These are phyloP conservation scores for Tetraneura akinire DNA, from an alignment of 1,140 invertebrate genomes.

Conservation along the genomic window DNA sequence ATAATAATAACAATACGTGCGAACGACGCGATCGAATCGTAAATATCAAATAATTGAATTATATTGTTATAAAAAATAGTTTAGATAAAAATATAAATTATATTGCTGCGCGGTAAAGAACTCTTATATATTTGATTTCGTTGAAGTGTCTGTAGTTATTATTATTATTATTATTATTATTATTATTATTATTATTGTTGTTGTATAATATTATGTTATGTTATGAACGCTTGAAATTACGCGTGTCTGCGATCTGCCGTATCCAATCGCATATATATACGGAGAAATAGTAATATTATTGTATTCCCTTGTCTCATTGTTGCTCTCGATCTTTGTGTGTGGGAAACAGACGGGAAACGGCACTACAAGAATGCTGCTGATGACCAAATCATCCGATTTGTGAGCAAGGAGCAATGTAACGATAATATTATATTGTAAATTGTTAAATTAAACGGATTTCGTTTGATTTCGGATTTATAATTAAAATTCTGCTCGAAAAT, in stretches of 20 bases:
- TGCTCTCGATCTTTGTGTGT: conserved; percentile 40
- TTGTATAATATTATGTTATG: conserved; percentile 8
- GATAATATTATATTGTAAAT: too few relatives aligned
- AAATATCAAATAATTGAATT: too few relatives aligned
- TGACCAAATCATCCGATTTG: conserved; percentile 6
- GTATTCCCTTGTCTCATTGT: conserved; percentile 37
- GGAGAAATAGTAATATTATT: conserved; percentile 20
- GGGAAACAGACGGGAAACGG: conserved; percentile 43
- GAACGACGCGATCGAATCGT: too few relatives aligned
- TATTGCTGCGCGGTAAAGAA: too few relatives aligned
- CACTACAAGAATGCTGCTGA: conserved; percentile 20
- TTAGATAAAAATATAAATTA: background rate
- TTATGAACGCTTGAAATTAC: conserved; percentile 35
- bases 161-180: background rate
- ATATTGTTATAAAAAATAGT: too few relatives aligned
- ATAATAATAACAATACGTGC: too few relatives aligned
- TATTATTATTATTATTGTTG: background rate
- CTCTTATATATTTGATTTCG: conserved; percentile 29
- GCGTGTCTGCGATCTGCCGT: conserved; percentile 27
- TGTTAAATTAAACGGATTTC: conserved; percentile 9
- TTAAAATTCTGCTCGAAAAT: background rate
- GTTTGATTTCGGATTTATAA: background rate
- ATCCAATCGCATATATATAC: conserved; percentile 34
- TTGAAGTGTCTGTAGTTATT: background rate
- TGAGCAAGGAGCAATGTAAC: too few relatives aligned